Percentiles rank a stretch among this genome's conserved stretches.
Conservation (phyloP, 2,888 invertebrate species). For the Diabrotica balteata region DNA sequence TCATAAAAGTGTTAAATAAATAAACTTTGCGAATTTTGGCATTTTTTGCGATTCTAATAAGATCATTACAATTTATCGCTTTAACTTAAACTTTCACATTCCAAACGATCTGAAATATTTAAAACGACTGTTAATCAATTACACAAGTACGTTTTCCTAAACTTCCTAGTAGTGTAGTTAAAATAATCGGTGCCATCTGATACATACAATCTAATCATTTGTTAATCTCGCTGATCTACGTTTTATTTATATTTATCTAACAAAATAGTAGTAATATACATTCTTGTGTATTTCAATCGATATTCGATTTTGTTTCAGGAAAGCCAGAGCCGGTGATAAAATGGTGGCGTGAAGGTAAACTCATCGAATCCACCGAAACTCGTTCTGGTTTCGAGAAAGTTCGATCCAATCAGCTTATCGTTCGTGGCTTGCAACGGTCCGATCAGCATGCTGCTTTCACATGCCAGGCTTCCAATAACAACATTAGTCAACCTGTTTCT, state of each 20-base stretch:
- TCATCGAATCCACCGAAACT: constrained; percentile 68
- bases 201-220: not conserved
- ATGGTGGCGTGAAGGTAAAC: constrained; percentile 77
- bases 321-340: constrained; percentile 75
- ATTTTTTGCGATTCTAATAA: no score
- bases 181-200: no score
- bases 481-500: constrained; percentile 72
- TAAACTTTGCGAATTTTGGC: no score
- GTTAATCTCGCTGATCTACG: not conserved
- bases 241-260: not conserved
- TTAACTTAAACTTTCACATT: no score
- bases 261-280: not conserved
- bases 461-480: constrained; percentile 80
- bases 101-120: no score
- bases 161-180: no score
- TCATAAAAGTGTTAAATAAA: no score
- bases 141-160: no score
- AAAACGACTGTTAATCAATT: no score
- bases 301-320: constrained; percentile 62
- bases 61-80: no score
- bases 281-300: not conserved
- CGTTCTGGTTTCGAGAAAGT: constrained; percentile 61
- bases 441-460: constrained; percentile 79
- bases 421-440: constrained; percentile 69
- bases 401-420: constrained; percentile 68